Evolutionary conservation across 2,888 invertebrate genomes (phyloP), one percentile per base, ranked within the genome.

Genomic region (Scotopteryx bipunctaria): DNA sequence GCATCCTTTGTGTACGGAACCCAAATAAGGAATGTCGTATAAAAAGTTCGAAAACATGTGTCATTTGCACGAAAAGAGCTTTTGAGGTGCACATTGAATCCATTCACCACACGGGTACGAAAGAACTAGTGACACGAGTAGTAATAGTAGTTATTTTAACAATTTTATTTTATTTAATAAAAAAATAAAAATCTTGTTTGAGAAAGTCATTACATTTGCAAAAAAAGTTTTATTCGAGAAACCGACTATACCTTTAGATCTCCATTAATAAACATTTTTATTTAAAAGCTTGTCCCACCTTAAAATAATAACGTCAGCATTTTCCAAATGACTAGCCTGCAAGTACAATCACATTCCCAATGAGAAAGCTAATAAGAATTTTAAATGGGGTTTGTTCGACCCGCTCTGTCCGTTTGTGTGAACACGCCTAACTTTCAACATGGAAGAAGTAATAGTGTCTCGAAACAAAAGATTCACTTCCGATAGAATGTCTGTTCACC

Each of bases 281-380:
- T 19, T 37, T 43, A 31, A 47, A 8, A 48, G 37, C 43, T 40
- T 9, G 19, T 33, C 42, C 54, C 40, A 47, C 29, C 19, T 56
- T 49, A 58, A 55, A 56, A 45, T 46, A 48, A 49, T 38, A 31
- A 21, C 5, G 55, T 58, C 59, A 56, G 56, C 62, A 36, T 43
- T 58, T 42, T 38, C 40, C 25, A 42, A 64, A 67, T 63, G 62
- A 61, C 64, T 62, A 63, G 66, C 63, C 65, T 61, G 37, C 43
- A 61, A 64, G 57, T 63, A 59, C 57, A 63, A 73, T 71, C 66
- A 67, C 72, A 72, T 69, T 69, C 60, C 64, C 62, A 70, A 67
- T 66, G 67, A 64, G 64, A 57, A 54, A 60, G 56, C 69, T 67
- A 67, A 75, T 75, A 73, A 68, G 76, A 75, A 73, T 75, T 75